phyloP scores from a whole-genome alignment of 64 coral and sea anemone species.

The Montipora foliosa region DNA sequence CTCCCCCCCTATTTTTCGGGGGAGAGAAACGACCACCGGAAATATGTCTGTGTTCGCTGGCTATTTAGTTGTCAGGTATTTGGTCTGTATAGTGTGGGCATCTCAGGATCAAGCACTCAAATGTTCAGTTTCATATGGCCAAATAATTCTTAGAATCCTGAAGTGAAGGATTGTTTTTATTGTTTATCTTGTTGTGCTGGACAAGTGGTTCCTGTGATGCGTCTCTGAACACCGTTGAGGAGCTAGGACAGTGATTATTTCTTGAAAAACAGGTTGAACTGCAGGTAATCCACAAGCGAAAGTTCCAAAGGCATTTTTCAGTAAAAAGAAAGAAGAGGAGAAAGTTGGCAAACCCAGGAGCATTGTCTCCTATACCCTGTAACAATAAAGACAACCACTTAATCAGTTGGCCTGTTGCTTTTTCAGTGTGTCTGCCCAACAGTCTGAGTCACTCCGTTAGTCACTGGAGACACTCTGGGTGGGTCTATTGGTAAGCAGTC shows the following conservation, averaged over 20 bases:
- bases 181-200: neutral
- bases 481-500: no score
- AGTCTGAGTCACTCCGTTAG: no score
- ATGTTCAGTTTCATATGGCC: neutral
- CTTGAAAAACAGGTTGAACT: neutral
- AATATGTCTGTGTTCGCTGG: no score
- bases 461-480: no score
- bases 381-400: neutral
- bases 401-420: neutral
- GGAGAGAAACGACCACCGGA: no score
- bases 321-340: slow-evolving; percentile 72
- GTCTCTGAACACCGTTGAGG: neutral
- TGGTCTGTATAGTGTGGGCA: neutral
- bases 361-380: slow-evolving; percentile 69
- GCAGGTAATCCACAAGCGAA: neutral
- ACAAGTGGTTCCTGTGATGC: slow-evolving; percentile 4
- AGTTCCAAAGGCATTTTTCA: slow-evolving; percentile 46
- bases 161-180: neutral
- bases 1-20: no score
- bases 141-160: neutral
- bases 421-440: no score
- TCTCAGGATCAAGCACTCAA: neutral
- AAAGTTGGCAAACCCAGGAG: slow-evolving; percentile 69
- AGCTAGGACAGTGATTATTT: neutral
- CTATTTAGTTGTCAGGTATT: neutral